A percentile compares a stretch with the other conserved stretches of the same genome.
Conservation (phyloP, 2,797 vertebrate genomes). For the Dryobates pubescens region DNA sequence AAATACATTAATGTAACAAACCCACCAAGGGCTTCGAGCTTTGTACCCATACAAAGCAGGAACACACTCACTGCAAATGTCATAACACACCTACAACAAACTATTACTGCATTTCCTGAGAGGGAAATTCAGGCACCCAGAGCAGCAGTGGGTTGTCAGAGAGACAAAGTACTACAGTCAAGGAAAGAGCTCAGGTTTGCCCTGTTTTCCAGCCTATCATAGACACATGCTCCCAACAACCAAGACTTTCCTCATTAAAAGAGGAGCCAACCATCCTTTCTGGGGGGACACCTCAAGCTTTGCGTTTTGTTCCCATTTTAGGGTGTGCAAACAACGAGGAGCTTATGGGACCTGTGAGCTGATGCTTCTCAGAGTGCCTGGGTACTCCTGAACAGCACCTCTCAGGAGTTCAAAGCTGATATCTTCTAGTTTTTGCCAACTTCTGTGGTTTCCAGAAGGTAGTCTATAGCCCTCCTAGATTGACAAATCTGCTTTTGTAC, state of each 20-base stretch:
- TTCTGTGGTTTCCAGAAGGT: not conserved
- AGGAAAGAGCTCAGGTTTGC: not conserved
- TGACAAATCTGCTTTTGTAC: not conserved
- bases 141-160: not conserved
- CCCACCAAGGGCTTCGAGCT: not conserved
- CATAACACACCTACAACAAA: not conserved
- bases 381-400: not conserved
- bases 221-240: not conserved
- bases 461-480: rapidly evolving
- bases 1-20: not conserved
- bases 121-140: not conserved
- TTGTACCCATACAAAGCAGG: not conserved
- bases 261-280: not conserved
- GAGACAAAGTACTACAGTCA: not conserved
- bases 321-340: not conserved
- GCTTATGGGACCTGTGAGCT: not conserved
- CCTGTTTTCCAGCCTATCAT: not conserved
- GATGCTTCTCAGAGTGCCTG: not conserved
- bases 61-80: not conserved
- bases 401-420: not conserved
- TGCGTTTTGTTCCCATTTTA: not conserved
- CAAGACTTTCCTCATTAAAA: not conserved
- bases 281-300: not conserved
- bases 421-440: not conserved
- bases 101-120: not conserved